Percentiles rank a stretch among this genome's conserved stretches.
phyloP scores from a whole-genome alignment of 2,797 vertebrate species.

The Alauda arvensis region DNA sequence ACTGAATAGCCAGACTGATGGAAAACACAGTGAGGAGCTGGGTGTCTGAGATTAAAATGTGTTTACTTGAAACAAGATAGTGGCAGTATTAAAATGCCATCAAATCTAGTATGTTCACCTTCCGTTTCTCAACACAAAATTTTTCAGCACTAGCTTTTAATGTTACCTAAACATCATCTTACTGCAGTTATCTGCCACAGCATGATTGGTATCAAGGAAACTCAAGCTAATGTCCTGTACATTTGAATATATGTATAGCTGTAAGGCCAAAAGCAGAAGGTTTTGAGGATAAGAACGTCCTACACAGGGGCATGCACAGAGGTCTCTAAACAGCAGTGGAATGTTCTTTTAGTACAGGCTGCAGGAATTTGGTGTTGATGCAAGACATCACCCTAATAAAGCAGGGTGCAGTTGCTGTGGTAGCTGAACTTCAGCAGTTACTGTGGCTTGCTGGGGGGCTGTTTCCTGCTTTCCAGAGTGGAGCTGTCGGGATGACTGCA shows the following conservation, averaged over 20 bases:
- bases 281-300: neutral
- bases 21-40: neutral
- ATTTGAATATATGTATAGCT: neutral
- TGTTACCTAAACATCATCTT: neutral
- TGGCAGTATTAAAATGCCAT: neutral
- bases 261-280: neutral
- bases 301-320: fast-evolving
- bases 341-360: neutral
- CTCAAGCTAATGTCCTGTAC: neutral
- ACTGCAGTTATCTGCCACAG: neutral
- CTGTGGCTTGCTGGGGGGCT: neutral
- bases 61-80: neutral
- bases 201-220: neutral
- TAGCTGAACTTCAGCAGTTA: neutral
- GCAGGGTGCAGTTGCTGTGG: neutral
- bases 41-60: neutral
- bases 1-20: neutral
- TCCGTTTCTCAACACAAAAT: neutral
- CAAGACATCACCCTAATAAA: neutral
- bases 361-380: neutral
- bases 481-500: fast-evolving
- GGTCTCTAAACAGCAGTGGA: neutral
- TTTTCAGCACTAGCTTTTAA: neutral
- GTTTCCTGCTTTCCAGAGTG: neutral
- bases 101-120: neutral